phyloP scores from a whole-genome alignment of 23 tunicate genomes.

The Halocynthia aurantium region DNA sequence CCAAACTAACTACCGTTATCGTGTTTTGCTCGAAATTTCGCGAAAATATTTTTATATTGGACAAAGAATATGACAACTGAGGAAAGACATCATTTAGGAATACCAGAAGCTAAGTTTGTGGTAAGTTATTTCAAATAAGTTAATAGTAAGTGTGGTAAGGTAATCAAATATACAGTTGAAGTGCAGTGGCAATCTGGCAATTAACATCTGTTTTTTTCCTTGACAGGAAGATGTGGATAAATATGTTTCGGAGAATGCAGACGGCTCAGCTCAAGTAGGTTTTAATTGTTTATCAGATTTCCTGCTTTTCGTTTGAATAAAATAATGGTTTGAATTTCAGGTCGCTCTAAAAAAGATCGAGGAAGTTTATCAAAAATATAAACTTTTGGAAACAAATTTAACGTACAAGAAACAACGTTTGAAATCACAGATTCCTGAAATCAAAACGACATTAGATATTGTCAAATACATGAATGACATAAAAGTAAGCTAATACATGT shows the following conservation, averaged over 20 bases:
- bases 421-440: conserved; percentile 84
- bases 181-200: too few species aligned
- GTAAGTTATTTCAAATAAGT: neutral
- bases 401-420: conserved; percentile 60
- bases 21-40: too few species aligned
- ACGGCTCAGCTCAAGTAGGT: conserved; percentile 32
- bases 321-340: neutral
- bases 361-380: conserved; percentile 84
- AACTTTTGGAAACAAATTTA: conserved; percentile 69
- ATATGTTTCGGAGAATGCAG: conserved; percentile 50
- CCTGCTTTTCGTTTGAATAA: neutral
- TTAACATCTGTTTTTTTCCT: neutral
- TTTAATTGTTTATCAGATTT: neutral
- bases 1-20: too few species aligned
- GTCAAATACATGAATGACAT: conserved; percentile 56
- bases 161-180: too few species aligned
- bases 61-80: neutral
- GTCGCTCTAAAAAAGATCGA: conserved; percentile 56
- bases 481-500: conserved; percentile 29
- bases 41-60: too few species aligned
- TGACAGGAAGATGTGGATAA: conserved; percentile 64
- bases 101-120: conserved; percentile 82
- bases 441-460: conserved; percentile 73
- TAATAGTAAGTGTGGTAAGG: neutral
- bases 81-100: conserved; percentile 55